phyloP scores from a whole-genome alignment of 2,797 vertebrate species.

The Tenualosa thibaudeaui region DNA sequence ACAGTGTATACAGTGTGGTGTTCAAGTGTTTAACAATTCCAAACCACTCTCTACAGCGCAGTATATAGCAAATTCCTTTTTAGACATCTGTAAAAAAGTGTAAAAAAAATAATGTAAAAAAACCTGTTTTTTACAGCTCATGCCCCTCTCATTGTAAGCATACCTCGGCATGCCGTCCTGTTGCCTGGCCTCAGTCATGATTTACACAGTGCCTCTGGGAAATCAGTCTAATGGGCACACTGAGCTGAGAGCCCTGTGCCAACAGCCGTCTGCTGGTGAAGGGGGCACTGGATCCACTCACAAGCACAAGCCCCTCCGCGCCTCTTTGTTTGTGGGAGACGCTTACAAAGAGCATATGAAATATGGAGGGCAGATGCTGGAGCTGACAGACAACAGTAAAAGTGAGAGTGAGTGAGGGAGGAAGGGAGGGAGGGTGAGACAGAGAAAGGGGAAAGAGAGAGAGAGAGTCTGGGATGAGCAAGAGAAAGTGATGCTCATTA shows the following conservation, averaged over 20 bases:
- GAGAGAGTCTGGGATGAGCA: neutral
- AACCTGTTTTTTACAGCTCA: neutral
- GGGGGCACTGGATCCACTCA: neutral
- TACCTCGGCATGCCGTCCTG: slow-evolving; percentile 63
- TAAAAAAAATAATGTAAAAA: neutral
- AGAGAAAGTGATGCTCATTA: neutral
- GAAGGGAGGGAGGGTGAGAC: neutral
- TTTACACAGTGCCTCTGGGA: slow-evolving; percentile 65
- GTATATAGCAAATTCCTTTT: neutral
- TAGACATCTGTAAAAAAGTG: neutral
- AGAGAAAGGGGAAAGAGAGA: neutral
- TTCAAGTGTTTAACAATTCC: neutral
- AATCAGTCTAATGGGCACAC: slow-evolving; percentile 68
- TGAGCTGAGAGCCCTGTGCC: slow-evolving; percentile 22
- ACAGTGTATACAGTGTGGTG: neutral
- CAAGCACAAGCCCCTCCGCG: neutral
- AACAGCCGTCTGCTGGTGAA: slow-evolving; percentile 12
- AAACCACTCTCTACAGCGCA: neutral
- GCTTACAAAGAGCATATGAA: neutral
- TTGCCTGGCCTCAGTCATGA: slow-evolving; percentile 53
- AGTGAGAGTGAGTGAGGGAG: neutral
- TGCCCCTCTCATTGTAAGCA: neutral
- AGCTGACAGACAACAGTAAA: neutral
- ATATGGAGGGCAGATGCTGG: neutral
- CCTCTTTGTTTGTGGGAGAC: neutral